Base-by-base conservation (phyloP, 1,140 invertebrate genomes). In the Dendroctonus ponderosae region DNA sequence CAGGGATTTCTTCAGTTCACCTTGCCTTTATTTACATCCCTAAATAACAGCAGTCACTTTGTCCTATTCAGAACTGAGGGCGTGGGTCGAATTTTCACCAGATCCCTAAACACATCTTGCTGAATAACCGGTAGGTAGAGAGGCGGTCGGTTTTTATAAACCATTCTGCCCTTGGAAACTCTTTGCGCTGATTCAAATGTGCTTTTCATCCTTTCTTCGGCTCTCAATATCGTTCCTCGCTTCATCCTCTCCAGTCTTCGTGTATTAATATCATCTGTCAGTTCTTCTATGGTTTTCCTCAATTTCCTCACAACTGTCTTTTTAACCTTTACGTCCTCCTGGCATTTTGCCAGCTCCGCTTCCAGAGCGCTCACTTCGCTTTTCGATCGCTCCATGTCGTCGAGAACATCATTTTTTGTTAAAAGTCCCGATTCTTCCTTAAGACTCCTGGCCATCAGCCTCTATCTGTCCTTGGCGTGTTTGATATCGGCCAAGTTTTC, bases 391-490 rank as follows among this genome's bases (percentile, higher is more conserved):
- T 70, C 69, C 69, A 70, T 70, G 44, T 70, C 69, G 26, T 44
- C 48, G 5, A 70, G 37, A 7, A 70, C 42, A 51, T 64, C 53
- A 9, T 26, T 41, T 51, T 70, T 7, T 12, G 54, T 64, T 8
- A 70, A 43, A 7, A 70, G 51, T 7, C 69, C 69, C 0, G 69
- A 68, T 37, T 68, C 66, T 11, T 64, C 58, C 14, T 42, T 54
- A 6, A 70, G 3, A 12, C 15, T 39, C 41, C n/a, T 62, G 3
- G 26, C n/a, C 59, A 41, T 3, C 7, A 49, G 39, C 43, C 66
- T 40, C 37, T 66, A 69, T 9, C 7, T n/a, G 15, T 69, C 67
- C 41, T 52, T 66, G 37, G 59, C 12, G 11, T 67, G 49, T 38
- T 71, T 71, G 0, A 54, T 9, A 8, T 41, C 14, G n/a, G 61